Evolutionary conservation across 1,140 invertebrate genomes (phyloP), one percentile per base, ranked within the genome.

Genomic region (Idris sp.): DNA sequence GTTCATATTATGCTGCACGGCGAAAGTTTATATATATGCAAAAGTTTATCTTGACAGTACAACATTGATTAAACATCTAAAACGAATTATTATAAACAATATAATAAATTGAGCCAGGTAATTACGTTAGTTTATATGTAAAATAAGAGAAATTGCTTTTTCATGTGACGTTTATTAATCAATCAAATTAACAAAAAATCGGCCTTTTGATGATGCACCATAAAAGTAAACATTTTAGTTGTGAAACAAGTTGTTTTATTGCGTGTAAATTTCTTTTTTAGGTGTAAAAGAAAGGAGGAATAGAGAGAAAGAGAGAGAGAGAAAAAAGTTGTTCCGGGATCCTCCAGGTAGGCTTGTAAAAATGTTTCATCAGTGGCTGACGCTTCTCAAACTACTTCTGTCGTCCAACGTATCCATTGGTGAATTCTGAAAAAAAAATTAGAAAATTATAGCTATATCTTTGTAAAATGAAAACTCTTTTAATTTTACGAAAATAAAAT

Each of bases 371-470:
- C 74, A 85, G 43, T 85, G 84, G 46, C 83, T 84, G 76, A 83
- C 62, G 49, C 80, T 78, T 36, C 83, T 74, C 31, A 61, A 65
- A 43, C 71, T 76, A 31, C 82, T 85, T 15, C 76, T 76, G 41
- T 83, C 79, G 14, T 84, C 81, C 18, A 78, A 33, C 69, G 80
- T 72, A 54, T 78, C 81, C 59, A 83, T 74, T 18, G 84, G 84
- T 28, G 83, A 85, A 79, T 81, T 84, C 85, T 87, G 74, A 38
- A 84, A 84, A 22, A 35, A 69, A 19, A 16, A 51, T 31, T 31
- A 69, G 41, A 53, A n/a, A n/a, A n/a, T n/a, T n/a, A n/a, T n/a
- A n/a, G n/a, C n/a, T n/a, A n/a, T n/a, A n/a, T n/a, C n/a, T n/a
- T n/a, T n/a, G n/a, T n/a, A n/a, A n/a, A n/a, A n/a, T n/a, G n/a